These are phyloP conservation scores for Chelonus insularis DNA, from an alignment of 1,140 invertebrate genomes.

Conservation along the genomic window DNA sequence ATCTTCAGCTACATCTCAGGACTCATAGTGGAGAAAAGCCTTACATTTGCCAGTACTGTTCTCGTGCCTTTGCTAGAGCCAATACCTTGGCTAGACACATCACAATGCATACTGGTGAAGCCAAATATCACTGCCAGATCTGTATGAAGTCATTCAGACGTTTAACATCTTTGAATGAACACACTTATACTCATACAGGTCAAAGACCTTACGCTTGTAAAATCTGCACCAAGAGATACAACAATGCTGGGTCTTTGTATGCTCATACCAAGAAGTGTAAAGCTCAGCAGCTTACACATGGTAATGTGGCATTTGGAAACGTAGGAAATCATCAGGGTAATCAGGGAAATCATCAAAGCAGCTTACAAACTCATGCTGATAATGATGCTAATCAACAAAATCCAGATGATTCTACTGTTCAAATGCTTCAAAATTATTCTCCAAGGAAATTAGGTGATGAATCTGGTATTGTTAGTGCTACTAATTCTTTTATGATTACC, in stretches of 20 bases:
- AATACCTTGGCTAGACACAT: slow-evolving; percentile 83
- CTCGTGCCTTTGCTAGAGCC: slow-evolving; percentile 67
- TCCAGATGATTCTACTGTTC: too few relatives aligned
- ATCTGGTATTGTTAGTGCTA: too few relatives aligned
- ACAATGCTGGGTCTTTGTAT: slow-evolving; percentile 52
- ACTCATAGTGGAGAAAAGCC: slow-evolving; percentile 53
- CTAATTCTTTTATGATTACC: slow-evolving; percentile 35
- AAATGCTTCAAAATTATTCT: too few relatives aligned
- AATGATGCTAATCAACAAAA: background rate
- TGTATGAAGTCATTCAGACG: slow-evolving; percentile 51
- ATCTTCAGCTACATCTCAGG: slow-evolving; percentile 50
- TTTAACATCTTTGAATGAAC: slow-evolving; percentile 51
- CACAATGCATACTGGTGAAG: slow-evolving; percentile 68
- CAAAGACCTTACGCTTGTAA: slow-evolving; percentile 59
- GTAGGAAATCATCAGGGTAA: too few relatives aligned
- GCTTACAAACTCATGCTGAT: too few relatives aligned
- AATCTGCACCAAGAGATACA: slow-evolving; percentile 66
- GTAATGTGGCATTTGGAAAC: slow-evolving; percentile 13
- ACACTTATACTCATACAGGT: slow-evolving; percentile 54
- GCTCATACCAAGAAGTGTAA: slow-evolving; percentile 54
- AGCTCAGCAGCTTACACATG: slow-evolving; percentile 25
- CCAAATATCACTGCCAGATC: slow-evolving; percentile 53
- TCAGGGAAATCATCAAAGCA: too few relatives aligned
- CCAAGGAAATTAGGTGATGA: too few relatives aligned
- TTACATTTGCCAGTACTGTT: slow-evolving; percentile 75